Evolutionary conservation across 2,113 vertebrate species (phyloP).

Genomic region (Monopterus albus): DNA sequence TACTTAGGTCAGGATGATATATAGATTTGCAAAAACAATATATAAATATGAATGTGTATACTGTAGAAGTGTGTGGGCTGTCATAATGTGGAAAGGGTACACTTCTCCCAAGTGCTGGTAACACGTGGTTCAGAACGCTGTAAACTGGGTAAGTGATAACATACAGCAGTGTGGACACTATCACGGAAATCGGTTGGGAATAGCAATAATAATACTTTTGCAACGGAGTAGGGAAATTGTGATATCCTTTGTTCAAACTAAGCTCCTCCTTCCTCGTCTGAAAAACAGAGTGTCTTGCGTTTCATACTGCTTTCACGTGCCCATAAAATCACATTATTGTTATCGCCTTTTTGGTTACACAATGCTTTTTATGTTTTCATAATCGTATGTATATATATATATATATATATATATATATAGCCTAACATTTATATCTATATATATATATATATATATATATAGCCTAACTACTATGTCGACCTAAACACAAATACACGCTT

Average conservation of each 20-base stretch:
- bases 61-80: too few relatives aligned
- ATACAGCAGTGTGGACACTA: background rate
- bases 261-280: conserved; percentile 59
- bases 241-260: conserved; percentile 38
- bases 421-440: too few relatives aligned
- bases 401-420: background rate
- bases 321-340: background rate
- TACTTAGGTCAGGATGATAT: too few relatives aligned
- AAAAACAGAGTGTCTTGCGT: background rate
- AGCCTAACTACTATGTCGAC: too few relatives aligned
- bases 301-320: conserved; percentile 31
- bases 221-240: conserved; percentile 51
- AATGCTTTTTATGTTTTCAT: background rate
- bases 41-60: too few relatives aligned
- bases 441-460: too few relatives aligned
- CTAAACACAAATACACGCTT: too few relatives aligned
- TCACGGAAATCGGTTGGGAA: conserved; percentile 29
- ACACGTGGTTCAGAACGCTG: conserved; percentile 24
- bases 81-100: background rate
- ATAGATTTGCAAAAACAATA: too few relatives aligned
- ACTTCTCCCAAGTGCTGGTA: too few relatives aligned
- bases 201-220: conserved; percentile 60
- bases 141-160: background rate
- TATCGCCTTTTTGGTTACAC: too few relatives aligned
- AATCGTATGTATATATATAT: too few relatives aligned